These are phyloP conservation scores for Myotis vivesi DNA, from an alignment of 2,797 vertebrate genomes.

Conservation along the genomic window DNA sequence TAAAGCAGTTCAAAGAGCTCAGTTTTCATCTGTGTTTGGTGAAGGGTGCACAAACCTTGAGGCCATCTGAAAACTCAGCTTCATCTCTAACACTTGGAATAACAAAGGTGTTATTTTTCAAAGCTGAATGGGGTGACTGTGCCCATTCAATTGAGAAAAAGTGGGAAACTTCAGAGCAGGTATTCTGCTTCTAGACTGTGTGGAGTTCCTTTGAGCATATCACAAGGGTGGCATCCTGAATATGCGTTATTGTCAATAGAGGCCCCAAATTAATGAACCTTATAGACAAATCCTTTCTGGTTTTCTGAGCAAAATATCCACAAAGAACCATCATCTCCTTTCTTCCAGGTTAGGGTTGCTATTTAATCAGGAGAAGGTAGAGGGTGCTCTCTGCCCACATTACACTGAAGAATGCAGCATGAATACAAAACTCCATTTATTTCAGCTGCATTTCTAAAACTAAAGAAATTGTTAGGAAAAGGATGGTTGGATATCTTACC, in stretches of 20 bases:
- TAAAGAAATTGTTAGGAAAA: conserved; percentile 24
- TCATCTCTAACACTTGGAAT: conserved; percentile 96
- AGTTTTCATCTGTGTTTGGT: conserved; percentile 90
- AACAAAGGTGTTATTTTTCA: conserved; percentile 99
- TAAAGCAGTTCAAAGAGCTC: conserved; percentile 90
- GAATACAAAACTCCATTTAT: conserved; percentile 8
- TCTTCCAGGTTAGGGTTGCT: conserved; percentile 76
- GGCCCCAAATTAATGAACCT: conserved; percentile 95
- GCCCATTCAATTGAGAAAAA: conserved; percentile 94
- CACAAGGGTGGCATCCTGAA: conserved; percentile 95
- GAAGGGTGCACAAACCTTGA: conserved; percentile 88
- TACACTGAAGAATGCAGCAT: conserved; percentile 73
- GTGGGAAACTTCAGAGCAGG: conserved; percentile 96
- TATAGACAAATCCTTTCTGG: conserved; percentile 92
- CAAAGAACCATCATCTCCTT: conserved; percentile 79
- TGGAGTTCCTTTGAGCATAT: conserved; percentile 95
- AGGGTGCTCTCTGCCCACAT: conserved; percentile 92
- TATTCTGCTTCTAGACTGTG: conserved; percentile 86
- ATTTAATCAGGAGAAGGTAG: conserved; percentile 88
- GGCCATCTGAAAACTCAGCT: conserved; percentile 97
- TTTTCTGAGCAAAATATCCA: conserved; percentile 88
- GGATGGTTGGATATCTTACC: neutral
- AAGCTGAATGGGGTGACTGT: conserved; percentile 92
- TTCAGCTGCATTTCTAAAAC: conserved; percentile 47
- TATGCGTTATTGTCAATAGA: conserved; percentile 95